These are phyloP conservation scores for Megalopta genalis DNA, from an alignment of 1,140 invertebrate genomes.

Conservation along the genomic window DNA sequence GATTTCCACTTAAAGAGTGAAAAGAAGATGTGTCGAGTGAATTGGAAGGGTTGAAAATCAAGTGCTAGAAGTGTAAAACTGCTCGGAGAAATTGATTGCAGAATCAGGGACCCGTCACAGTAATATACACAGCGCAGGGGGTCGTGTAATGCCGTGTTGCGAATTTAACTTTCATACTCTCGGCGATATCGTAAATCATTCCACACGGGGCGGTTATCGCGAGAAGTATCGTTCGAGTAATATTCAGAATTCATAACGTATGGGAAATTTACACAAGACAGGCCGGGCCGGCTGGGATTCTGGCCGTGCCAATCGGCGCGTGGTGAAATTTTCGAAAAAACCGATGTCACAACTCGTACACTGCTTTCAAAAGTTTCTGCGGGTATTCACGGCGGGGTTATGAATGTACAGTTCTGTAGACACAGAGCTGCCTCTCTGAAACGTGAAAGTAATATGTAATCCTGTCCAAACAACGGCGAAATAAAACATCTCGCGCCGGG, in stretches of 20 bases:
- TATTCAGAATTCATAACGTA: neutral
- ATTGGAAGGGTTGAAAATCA: too few species aligned
- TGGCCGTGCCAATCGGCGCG: neutral
- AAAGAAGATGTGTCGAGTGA: too few species aligned
- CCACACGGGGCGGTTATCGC: neutral
- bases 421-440: slow-evolving; percentile 31
- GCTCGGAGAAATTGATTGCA: neutral
- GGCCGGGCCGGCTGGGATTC: slow-evolving; percentile 2
- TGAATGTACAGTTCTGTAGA: slow-evolving; percentile 15
- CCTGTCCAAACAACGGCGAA: neutral
- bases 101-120: neutral
- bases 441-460: slow-evolving; percentile 48
- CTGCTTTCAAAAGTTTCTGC: slow-evolving; percentile 34
- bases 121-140: neutral
- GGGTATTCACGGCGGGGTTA: slow-evolving; percentile 18
- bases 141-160: too few species aligned
- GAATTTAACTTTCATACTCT: neutral
- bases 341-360: slow-evolving; percentile 23
- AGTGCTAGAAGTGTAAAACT: too few species aligned
- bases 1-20: too few species aligned
- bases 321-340: slow-evolving; percentile 39
- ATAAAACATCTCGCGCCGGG: neutral
- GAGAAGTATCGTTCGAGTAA: neutral
- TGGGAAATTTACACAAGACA: neutral
- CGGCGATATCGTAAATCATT: neutral